Base-by-base conservation (phyloP, 2,797 vertebrate species). In the Yasuhikotakia modesta region DNA sequence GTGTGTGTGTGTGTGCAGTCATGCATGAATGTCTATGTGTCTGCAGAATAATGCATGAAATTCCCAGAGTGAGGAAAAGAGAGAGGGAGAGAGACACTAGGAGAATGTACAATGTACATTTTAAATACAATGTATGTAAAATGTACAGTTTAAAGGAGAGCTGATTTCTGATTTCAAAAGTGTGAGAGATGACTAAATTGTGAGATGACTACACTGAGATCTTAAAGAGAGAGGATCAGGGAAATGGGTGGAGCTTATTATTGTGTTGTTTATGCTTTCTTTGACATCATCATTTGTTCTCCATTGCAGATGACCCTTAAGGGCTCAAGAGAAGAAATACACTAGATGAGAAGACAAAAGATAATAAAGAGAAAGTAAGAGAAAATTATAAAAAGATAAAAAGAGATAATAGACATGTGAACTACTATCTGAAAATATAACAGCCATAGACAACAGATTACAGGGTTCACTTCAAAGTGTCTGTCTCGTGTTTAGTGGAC, bases 291-390 rank as follows among this genome's bases (percentile, higher is more conserved):
- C 70, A 48, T 85, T 81, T 39, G 80, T 88, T 87, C 89, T 81
- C 88, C 77, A 83, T 35, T 35, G 57, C 48, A 81, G 88, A 84
- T 86, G 84, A 83, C 79, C 48, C 78, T 43, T 10, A 46, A 58
- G 82, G 78, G 86, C 88, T 94, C 87, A 94, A 85, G 91, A 88
- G 91, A 94, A 94, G 92, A 94, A 94, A 87, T 94, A 94, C 87
- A 94, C 93, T 94, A 76, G 43, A 67, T 4, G 55, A 45, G 60
- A 27, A 32, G 30, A 70, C 35, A 39, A 39, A 19, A 79, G 61
- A 79, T 39, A 43, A 4, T 16, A 43, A 35, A 17, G 17, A 24
- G n/a, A 60, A 17, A 64, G 2, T 67, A 52, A 50, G 60, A 45
- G 27, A 24, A 16, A 14, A 35, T 43, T n/a, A 16, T 22, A n/a